Evolutionary conservation across 2,113 vertebrate species (phyloP).

Genomic region (Falco punctatus): DNA sequence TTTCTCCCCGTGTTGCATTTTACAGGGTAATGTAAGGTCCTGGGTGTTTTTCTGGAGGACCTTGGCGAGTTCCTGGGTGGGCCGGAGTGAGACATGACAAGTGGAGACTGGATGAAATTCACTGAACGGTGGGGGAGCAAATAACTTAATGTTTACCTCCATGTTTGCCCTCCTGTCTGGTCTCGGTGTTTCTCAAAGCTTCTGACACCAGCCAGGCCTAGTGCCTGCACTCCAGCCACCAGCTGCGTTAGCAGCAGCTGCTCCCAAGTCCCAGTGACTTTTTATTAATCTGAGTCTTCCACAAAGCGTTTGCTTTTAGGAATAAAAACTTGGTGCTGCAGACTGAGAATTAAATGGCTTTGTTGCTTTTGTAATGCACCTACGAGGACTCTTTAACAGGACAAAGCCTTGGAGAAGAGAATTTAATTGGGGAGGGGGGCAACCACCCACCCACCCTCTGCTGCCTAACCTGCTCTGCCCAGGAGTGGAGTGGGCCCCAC

Average conservation of each 20-base stretch:
- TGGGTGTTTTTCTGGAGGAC: neutral
- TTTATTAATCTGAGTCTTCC: neutral
- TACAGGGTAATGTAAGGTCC: neutral
- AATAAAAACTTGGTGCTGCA: neutral
- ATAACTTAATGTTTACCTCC: neutral
- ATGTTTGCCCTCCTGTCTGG: neutral
- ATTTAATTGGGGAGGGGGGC: neutral
- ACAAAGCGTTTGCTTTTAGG: neutral
- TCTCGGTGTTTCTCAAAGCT: neutral
- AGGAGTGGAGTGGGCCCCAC: neutral
- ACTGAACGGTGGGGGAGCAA: neutral
- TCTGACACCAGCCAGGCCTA: neutral
- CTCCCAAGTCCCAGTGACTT: neutral
- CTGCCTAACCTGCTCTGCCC: neutral
- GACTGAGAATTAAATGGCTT: neutral
- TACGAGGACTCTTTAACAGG: neutral
- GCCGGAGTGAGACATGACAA: neutral
- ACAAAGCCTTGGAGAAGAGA: neutral
- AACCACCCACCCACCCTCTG: neutral
- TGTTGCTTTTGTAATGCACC: neutral
- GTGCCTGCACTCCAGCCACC: rapidly evolving
- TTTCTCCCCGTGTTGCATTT: neutral
- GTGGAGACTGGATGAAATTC: neutral
- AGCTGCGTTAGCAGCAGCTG: neutral
- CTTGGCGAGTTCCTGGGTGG: neutral